Evolutionary conservation across 2,113 vertebrate species (phyloP).

Genomic region (Paraplagusia blochii): DNA sequence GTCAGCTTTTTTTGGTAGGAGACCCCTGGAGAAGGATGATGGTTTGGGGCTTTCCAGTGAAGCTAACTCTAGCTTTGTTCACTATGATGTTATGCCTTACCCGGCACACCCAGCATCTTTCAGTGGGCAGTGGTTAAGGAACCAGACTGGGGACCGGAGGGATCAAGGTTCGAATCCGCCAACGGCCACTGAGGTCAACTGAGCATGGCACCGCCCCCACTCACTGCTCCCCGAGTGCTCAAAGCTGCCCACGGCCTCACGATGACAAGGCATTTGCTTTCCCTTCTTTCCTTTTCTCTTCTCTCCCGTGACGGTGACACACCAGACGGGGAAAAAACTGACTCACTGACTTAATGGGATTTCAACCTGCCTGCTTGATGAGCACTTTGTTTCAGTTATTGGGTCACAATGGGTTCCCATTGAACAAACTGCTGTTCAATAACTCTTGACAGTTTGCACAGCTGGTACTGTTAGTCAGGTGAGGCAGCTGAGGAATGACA

Average conservation of each 20-base stretch:
- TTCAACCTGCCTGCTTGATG: constrained; percentile 34
- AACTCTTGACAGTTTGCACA: constrained; percentile 51
- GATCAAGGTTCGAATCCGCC: too few species aligned
- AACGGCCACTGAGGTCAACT: too few species aligned
- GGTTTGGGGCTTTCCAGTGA: constrained; percentile 65
- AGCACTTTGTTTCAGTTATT: constrained; percentile 22
- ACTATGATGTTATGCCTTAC: constrained; percentile 41
- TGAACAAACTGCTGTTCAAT: constrained; percentile 21
- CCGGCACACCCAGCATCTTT: constrained; percentile 41
- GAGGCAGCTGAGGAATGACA: constrained; percentile 36
- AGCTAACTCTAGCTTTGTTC: constrained; percentile 63
- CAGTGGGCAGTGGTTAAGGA: too few species aligned
- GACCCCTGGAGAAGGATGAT: constrained; percentile 58
- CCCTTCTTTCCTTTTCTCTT: constrained; percentile 9
- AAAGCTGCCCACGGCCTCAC: too few species aligned
- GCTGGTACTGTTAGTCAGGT: constrained; percentile 52
- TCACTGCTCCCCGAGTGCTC: too few species aligned
- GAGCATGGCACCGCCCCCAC: too few species aligned
- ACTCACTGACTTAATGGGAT: constrained; percentile 56
- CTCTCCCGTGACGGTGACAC: constrained; percentile 38
- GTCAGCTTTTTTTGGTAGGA: constrained; percentile 48
- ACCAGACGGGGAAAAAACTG: constrained; percentile 23
- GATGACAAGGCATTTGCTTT: too few species aligned
- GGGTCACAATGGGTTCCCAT: constrained; percentile 43
- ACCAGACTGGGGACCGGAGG: too few species aligned